A percentile compares a stretch with the other conserved stretches of the same genome.
Evolutionary conservation across 2,113 vertebrate species (phyloP).

Genomic region (Thunnus maccoyii): DNA sequence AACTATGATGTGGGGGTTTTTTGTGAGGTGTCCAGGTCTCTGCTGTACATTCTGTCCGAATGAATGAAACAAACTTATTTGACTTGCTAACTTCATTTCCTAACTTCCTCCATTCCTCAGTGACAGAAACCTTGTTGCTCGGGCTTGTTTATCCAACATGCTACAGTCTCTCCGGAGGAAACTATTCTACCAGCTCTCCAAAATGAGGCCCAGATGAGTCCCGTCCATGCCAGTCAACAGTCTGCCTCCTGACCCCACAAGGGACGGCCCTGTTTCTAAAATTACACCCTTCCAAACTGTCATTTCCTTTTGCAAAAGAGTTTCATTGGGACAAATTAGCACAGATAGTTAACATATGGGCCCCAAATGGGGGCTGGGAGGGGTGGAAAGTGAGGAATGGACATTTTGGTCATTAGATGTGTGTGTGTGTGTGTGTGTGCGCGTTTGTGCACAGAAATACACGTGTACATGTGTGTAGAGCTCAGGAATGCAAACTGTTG

Average conservation of each 20-base stretch:
- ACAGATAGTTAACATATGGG: conserved; percentile 86
- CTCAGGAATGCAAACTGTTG: conserved; percentile 70
- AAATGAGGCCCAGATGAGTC: conserved; percentile 83
- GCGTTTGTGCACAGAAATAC: conserved; percentile 25
- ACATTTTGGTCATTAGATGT: conserved; percentile 50
- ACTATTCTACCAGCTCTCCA: conserved; percentile 51
- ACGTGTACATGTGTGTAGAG: conserved; percentile 20
- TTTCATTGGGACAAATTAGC: conserved; percentile 86
- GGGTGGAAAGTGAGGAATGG: conserved; percentile 34
- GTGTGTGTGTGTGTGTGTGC: conserved; percentile 18
- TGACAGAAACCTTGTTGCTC: conserved; percentile 28
- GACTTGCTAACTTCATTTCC: conserved; percentile 16
- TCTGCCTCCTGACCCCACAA: conserved; percentile 79
- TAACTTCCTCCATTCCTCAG: conserved; percentile 28
- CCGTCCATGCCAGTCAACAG: conserved; percentile 65
- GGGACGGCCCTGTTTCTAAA: conserved; percentile 84
- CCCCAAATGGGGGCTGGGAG: conserved; percentile 57
- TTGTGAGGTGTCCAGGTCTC: conserved; percentile 1
- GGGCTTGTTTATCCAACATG: conserved; percentile 48
- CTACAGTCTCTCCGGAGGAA: conserved; percentile 60
- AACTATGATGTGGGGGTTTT: background rate
- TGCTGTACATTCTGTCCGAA: background rate
- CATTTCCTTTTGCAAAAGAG: conserved; percentile 86
- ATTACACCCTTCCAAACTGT: conserved; percentile 87
- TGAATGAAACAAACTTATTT: conserved; percentile 21